These are phyloP conservation scores for Zophobas morio DNA, from an alignment of 1,140 invertebrate genomes.

Conservation along the genomic window DNA sequence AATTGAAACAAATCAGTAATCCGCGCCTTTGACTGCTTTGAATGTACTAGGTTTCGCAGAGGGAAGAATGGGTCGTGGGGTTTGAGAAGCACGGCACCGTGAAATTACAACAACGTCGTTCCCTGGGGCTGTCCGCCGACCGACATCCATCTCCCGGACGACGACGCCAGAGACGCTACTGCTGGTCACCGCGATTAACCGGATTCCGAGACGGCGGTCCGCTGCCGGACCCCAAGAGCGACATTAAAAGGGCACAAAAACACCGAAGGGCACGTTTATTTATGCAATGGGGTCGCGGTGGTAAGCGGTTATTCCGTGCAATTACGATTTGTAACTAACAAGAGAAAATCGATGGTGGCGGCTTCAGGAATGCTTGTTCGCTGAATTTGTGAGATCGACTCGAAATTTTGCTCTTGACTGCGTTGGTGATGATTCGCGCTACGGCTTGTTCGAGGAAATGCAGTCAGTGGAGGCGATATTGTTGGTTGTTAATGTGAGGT, in stretches of 20 bases:
- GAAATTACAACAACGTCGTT: conserved; percentile 58
- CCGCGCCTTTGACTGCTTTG: conserved; percentile 54
- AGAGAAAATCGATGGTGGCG: no score
- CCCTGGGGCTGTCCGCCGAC: conserved; percentile 52
- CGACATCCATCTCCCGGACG: conserved; percentile 56
- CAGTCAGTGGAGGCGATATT: no score
- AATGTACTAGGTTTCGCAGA: conserved; percentile 15
- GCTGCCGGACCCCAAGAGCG: not conserved
- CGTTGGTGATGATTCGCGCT: no score
- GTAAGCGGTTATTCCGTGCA: no score
- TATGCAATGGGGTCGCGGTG: no score
- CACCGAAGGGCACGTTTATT: conserved; percentile 1
- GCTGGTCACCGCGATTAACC: conserved; percentile 8
- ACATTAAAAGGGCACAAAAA: conserved; percentile 9
- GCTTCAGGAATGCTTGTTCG: no score
- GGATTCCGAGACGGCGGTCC: conserved; percentile 8
- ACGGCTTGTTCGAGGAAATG: no score
- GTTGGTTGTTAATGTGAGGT: no score
- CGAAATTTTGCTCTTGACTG: no score
- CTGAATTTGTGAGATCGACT: no score
- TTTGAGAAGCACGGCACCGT: conserved; percentile 55
- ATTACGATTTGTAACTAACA: no score
- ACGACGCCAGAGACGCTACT: conserved; percentile 49
- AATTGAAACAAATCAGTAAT: conserved; percentile 54
- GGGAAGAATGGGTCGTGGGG: conserved; percentile 33